Percentiles rank a stretch among this genome's conserved stretches.
Conservation (phyloP, 1,140 invertebrate species). For the Tetragnatha versicolor region DNA sequence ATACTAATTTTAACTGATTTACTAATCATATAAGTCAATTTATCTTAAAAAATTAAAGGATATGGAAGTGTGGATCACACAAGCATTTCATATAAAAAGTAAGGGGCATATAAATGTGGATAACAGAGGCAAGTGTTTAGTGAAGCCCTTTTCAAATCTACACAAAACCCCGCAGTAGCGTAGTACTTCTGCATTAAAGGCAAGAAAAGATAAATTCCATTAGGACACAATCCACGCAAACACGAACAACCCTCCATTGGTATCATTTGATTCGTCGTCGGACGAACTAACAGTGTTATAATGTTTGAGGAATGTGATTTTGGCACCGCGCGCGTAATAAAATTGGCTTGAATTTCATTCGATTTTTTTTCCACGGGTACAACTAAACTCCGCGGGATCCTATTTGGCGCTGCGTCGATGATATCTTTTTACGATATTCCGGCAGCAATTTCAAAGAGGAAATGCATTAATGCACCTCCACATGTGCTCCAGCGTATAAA, state of each 20-base stretch:
- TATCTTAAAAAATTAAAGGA: too few species aligned
- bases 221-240: not conserved
- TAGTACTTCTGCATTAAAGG: too few species aligned
- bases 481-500: not conserved
- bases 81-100: too few species aligned
- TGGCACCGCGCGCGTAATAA: constrained; percentile 26
- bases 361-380: not conserved
- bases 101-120: too few species aligned
- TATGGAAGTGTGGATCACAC: too few species aligned
- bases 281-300: constrained; percentile 3
- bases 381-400: constrained; percentile 17
- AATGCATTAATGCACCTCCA: constrained; percentile 22
- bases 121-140: too few species aligned
- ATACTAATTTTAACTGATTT: too few species aligned
- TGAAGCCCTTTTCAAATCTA: too few species aligned
- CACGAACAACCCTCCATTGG: not conserved
- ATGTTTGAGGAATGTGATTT: constrained; percentile 36
- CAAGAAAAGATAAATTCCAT: constrained; percentile 10
- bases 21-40: too few species aligned
- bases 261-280: not conserved
- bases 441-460: constrained; percentile 32
- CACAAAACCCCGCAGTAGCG: too few species aligned
- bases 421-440: constrained; percentile 52
- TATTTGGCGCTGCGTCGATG: constrained; percentile 30
- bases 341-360: constrained; percentile 12